Evolutionary conservation across 1,140 invertebrate genomes (phyloP), one percentile per base, ranked within the genome.

Genomic region (Zelostemma sp.): DNA sequence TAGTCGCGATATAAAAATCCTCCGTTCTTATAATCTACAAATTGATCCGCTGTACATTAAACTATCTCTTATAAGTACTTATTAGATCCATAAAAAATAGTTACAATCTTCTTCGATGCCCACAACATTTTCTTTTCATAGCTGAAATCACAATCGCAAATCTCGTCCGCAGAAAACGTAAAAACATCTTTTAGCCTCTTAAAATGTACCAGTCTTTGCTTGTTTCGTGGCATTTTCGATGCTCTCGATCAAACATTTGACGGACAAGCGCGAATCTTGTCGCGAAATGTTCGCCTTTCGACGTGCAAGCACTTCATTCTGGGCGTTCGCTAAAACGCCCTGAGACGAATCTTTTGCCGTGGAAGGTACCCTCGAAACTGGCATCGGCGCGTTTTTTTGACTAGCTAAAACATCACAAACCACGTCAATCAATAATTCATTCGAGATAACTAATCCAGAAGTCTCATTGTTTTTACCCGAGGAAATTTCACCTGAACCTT

Each of bases 141-240:
- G n/a, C n/a, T n/a, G n/a, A n/a, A n/a, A n/a, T n/a, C n/a, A n/a
- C n/a, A 41, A 43, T 28, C 25, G 25, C 25, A 28, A 28, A 8
- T 28, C 8, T 28, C 25, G 8, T n/a, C n/a, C n/a, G n/a, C n/a
- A n/a, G n/a, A n/a, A n/a, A n/a, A n/a, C n/a, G n/a, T n/a, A n/a
- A n/a, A n/a, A n/a, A n/a, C n/a, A 17, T 28, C 15, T 14, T 33
- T 1, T 8, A 51, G 15, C 15, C 11, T 19, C 31, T 63, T 25
- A 72, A 58, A 55, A 81, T 74, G 75, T 78, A 86, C 90, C 88
- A 63, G 90, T 88, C 85, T 93, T 93, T 8, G 92, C 91, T 71
- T 94, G 92, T 81, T 94, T 94, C n/a, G 91, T 92, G 6, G 90
- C 91, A 80, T 93, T 94, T 81, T 97, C 95, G 41, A 97, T 96